Evolutionary conservation across 2,797 vertebrate species (phyloP).

Genomic region (Liparis tanakae): DNA sequence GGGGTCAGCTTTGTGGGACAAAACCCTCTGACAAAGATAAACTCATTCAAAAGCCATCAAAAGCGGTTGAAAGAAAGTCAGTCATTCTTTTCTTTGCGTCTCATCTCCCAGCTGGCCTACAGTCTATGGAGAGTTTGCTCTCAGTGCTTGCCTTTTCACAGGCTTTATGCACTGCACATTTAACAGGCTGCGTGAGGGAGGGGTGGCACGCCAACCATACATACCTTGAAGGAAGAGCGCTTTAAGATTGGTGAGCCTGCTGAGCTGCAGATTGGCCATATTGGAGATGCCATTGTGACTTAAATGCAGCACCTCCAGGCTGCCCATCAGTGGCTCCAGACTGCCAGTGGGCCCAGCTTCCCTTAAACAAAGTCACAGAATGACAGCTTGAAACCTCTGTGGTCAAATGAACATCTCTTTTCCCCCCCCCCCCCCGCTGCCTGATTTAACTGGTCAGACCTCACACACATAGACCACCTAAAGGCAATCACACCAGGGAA

Average conservation of each 20-base stretch:
- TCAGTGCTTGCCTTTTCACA: slow-evolving; percentile 68
- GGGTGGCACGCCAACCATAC: slow-evolving; percentile 51
- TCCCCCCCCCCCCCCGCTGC: slow-evolving; percentile 54
- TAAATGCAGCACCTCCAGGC: slow-evolving; percentile 91
- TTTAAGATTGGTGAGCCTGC: slow-evolving; percentile 90
- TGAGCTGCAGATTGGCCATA: slow-evolving; percentile 89
- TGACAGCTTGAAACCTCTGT: slow-evolving; percentile 48
- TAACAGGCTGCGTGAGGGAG: slow-evolving; percentile 51
- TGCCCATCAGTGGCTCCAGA: slow-evolving; percentile 88
- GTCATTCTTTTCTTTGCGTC: slow-evolving; percentile 64
- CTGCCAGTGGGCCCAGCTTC: slow-evolving; percentile 76
- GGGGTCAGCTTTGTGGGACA: slow-evolving; percentile 51
- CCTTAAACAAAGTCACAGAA: slow-evolving; percentile 79
- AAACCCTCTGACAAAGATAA: slow-evolving; percentile 64
- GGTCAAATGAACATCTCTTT: slow-evolving; percentile 66
- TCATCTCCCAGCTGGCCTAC: slow-evolving; percentile 70
- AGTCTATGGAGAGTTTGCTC: slow-evolving; percentile 59
- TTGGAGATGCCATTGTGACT: slow-evolving; percentile 91
- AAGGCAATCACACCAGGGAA: slow-evolving; percentile 41
- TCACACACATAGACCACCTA: slow-evolving; percentile 65
- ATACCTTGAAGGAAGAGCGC: slow-evolving; percentile 89
- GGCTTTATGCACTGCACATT: slow-evolving; percentile 49
- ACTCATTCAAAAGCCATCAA: slow-evolving; percentile 71
- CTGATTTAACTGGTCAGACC: slow-evolving; percentile 56
- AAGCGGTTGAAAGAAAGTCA: slow-evolving; percentile 69